A percentile compares a stretch with the other conserved stretches of the same genome.
phyloP scores from a whole-genome alignment of 1,140 invertebrate genomes.

The Pogonomyrmex californicus region DNA sequence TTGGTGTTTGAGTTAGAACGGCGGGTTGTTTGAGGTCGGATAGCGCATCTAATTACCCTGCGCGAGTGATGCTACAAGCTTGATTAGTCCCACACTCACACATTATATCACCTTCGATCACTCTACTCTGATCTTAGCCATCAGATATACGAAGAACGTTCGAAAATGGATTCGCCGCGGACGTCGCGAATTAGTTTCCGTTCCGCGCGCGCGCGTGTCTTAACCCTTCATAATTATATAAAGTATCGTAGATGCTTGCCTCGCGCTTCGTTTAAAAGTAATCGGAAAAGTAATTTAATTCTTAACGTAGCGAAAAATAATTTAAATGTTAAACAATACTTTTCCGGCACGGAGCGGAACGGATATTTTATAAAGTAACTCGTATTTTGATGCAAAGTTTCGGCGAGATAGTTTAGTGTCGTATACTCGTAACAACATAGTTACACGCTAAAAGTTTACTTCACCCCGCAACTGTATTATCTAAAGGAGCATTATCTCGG shows the following conservation, averaged over 20 bases:
- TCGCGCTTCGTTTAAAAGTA: not conserved
- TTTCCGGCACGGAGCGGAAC: not conserved
- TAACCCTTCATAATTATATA: not conserved
- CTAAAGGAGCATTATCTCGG: constrained; percentile 51
- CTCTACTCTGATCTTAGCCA: constrained; percentile 34
- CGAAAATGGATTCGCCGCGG: constrained; percentile 27
- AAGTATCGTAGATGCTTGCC: no score
- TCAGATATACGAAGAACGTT: not conserved
- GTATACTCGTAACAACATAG: constrained; percentile 41
- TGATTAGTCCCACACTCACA: constrained; percentile 67
- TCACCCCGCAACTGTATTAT: constrained; percentile 43
- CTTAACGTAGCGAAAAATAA: constrained; percentile 22
- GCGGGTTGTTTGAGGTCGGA: constrained; percentile 74
- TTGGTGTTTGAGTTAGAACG: constrained; percentile 65
- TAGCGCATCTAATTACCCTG: constrained; percentile 74
- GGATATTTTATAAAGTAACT: constrained; percentile 35
- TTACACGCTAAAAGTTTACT: constrained; percentile 52
- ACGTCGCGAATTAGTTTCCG: constrained; percentile 28
- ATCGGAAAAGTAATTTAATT: not conserved
- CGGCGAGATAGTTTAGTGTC: constrained; percentile 39
- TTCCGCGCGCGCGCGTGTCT: not conserved
- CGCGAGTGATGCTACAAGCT: constrained; percentile 72
- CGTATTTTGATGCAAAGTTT: constrained; percentile 49
- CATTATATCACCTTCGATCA: constrained; percentile 55
- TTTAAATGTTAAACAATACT: constrained; percentile 30